Percentiles rank a stretch among this genome's conserved stretches.
Conservation (phyloP, 2,797 vertebrate genomes). For the Argya squamiceps region DNA sequence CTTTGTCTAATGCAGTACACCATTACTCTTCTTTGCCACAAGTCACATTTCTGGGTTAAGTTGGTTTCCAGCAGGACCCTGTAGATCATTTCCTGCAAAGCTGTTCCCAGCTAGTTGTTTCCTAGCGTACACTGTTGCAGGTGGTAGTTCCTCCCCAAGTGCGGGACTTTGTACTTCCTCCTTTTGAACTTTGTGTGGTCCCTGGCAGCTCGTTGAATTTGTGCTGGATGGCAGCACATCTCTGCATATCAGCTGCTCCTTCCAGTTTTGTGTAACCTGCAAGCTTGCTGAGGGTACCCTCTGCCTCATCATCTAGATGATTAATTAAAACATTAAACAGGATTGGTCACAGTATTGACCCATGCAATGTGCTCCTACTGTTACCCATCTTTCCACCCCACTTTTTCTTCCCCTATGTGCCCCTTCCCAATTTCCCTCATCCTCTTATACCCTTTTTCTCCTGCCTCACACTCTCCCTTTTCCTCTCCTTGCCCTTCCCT, state of each 20-base stretch:
- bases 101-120: not conserved
- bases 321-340: not conserved
- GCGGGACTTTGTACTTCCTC: not conserved
- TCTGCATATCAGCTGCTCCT: not conserved
- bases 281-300: not conserved
- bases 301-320: not conserved
- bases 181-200: not conserved
- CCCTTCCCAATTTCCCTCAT: not conserved
- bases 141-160: not conserved
- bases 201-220: not conserved
- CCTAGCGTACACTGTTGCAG: not conserved
- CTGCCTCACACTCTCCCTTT: not conserved
- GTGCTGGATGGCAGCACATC: not conserved
- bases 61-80: not conserved
- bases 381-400: not conserved
- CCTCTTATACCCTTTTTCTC: not conserved
- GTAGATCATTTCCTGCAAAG: not conserved
- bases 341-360: not conserved
- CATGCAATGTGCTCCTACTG: not conserved
- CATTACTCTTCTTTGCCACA: not conserved
- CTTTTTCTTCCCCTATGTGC: not conserved
- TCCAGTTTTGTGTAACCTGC: not conserved
- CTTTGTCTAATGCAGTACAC: not conserved
- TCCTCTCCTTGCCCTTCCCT: not conserved
- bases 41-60: accelerated